These are phyloP conservation scores for Nebria salina DNA, from an alignment of 2,888 invertebrate genomes.

Conservation along the genomic window DNA sequence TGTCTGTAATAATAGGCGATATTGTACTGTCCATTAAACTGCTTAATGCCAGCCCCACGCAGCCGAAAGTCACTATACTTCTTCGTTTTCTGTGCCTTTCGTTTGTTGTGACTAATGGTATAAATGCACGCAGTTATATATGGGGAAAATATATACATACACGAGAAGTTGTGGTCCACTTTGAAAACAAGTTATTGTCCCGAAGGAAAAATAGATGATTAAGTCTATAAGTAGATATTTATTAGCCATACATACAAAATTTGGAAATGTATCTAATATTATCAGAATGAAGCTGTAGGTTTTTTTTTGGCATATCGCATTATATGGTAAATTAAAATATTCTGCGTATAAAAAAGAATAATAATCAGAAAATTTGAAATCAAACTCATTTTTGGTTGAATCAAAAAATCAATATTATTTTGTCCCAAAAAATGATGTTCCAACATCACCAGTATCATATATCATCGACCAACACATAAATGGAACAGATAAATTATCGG, in stretches of 20 bases:
- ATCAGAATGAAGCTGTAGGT: no score
- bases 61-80: not conserved
- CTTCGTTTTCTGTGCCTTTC: not conserved
- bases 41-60: not conserved
- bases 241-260: no score
- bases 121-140: not conserved
- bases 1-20: constrained; percentile 16
- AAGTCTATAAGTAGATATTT: no score
- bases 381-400: not conserved
- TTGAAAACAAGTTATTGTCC: no score
- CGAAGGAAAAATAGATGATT: no score
- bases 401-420: not conserved
- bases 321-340: no score
- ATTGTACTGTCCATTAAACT: constrained; percentile 23
- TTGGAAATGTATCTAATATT: no score
- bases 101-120: constrained; percentile 13
- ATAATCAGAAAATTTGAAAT: no score
- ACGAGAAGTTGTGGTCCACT: no score
- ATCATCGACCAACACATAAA: not conserved
- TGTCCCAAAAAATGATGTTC: not conserved
- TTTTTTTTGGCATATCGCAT: no score
- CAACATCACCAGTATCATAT: constrained; percentile 9
- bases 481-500: constrained; percentile 11
- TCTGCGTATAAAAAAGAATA: no score
- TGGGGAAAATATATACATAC: not conserved